phyloP scores from a whole-genome alignment of 2,797 vertebrate genomes.

The Sebastes jordani region DNA sequence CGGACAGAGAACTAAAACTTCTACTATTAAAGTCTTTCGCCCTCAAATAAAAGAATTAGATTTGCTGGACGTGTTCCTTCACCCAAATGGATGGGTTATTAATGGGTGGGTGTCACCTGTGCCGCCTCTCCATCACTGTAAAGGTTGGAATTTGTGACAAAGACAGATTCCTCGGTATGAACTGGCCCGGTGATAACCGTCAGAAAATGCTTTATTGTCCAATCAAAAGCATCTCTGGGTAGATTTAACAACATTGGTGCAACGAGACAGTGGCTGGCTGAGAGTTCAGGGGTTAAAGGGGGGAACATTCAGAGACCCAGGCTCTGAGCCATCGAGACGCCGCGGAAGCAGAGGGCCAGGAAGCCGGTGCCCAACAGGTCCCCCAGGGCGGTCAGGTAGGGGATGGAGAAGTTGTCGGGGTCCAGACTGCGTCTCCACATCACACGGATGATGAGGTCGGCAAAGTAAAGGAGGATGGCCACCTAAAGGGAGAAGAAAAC shows the following conservation, averaged over 20 bases:
- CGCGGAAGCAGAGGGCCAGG: constrained; percentile 88
- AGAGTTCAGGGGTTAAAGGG: neutral
- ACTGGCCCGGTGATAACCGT: neutral
- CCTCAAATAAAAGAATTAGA: neutral
- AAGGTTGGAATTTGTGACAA: constrained; percentile 10
- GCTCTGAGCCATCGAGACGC: constrained; percentile 76
- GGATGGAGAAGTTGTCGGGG: constrained; percentile 96
- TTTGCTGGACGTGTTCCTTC: neutral
- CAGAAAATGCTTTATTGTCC: constrained; percentile 27
- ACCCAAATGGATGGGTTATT: neutral
- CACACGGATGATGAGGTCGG: constrained; percentile 90
- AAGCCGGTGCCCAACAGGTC: constrained; percentile 94
- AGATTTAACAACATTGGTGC: constrained; percentile 5
- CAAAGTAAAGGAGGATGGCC: constrained; percentile 89
- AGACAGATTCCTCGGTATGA: neutral
- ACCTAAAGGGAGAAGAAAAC: constrained; percentile 79
- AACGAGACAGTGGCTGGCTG: constrained; percentile 4
- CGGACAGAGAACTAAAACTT: neutral
- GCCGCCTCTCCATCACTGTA: neutral
- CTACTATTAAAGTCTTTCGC: neutral
- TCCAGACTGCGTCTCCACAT: constrained; percentile 92
- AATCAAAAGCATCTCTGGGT: constrained; percentile 38
- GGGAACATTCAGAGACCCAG: constrained; percentile 67
- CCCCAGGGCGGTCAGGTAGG: constrained; percentile 95
- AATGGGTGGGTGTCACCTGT: neutral